Conservation (phyloP, 1,140 invertebrate species). For the Acromyrmex heyeri region DNA sequence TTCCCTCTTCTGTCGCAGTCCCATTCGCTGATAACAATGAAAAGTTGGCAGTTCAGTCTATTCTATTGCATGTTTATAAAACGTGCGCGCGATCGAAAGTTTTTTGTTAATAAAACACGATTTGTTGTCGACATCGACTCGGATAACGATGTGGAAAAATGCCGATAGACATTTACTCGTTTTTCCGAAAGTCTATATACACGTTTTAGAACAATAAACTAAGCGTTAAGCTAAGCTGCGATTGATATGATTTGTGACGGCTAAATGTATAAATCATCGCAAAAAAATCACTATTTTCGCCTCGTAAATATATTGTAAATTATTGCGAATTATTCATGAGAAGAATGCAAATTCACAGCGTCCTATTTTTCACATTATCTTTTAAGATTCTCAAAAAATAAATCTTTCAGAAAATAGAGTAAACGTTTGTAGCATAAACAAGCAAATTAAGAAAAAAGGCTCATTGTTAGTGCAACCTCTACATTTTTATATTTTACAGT, state of each 20-base stretch:
- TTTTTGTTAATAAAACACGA: constrained; percentile 22
- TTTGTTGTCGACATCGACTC: background rate
- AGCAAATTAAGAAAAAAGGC: background rate
- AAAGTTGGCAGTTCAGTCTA: too few species aligned
- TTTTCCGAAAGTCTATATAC: background rate
- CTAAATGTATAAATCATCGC: background rate
- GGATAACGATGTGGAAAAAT: background rate
- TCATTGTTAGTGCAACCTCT: background rate
- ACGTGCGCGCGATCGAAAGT: background rate
- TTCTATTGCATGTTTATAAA: background rate
- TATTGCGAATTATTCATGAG: constrained; percentile 6
- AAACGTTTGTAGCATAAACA: constrained; percentile 19
- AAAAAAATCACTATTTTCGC: background rate
- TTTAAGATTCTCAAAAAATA: constrained; percentile 7
- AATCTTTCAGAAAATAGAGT: background rate
- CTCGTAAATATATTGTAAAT: constrained; percentile 27
- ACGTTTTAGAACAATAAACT: background rate
- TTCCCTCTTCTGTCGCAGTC: too few species aligned
- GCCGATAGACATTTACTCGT: background rate
- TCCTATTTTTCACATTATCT: background rate
- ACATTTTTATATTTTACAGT: background rate
- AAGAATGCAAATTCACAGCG: background rate
- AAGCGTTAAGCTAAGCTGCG: too few species aligned
- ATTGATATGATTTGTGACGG: background rate
- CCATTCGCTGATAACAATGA: too few species aligned